Base-by-base conservation (phyloP, 2,888 invertebrate genomes). In the Drosophila nr. perissopoda region DNA sequence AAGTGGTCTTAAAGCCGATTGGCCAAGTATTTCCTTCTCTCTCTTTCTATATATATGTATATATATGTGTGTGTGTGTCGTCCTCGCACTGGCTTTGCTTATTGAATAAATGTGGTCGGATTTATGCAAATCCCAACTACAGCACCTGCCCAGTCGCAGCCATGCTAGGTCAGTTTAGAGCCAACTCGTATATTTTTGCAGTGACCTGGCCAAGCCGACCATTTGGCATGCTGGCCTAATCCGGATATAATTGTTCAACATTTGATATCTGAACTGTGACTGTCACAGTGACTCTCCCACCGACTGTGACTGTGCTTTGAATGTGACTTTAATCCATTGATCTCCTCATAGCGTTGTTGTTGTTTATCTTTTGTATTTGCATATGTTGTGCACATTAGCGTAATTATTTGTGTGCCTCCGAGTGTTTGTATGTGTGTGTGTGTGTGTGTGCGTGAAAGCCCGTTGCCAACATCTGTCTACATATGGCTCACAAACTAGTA, bases 1-100 rank as follows among this genome's bases (percentile, higher is more conserved):
- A 89, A 90, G 87, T 90, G 87, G 90, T 74, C 82, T 83, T 78
- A 81, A 89, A 89, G 82, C 88, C 80, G 84, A 83, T 82, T 83
- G 71, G 46, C 34, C 67, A 49, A 66, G 74, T 79, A 67, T 62
- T 53, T 13, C n/a, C 18, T n/a, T 5, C 16, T 11, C 53, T 27
- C n/a, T 54, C 36, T 25, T 18, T n/a, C 51, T 34, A 52, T 42
- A 51, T 54, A 16, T 57, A 42, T n/a, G n/a, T 34, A 57, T 38
- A 25, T 16, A 25, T 11, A 11, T 48, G 6, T 62, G n/a, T 18
- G 11, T 27, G 11, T 34, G 18, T 56, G 33, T n/a, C 16, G 53
- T 57, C 13, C 48, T 52, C 58, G 40, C 58, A 65, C 31, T 64
- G 59, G 59, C 49, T 62, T 29, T 77, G 70, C 83, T 75, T 77